These are phyloP conservation scores for Oscheius sp. DNA, from an alignment of 1,140 invertebrate genomes.

Conservation along the genomic window DNA sequence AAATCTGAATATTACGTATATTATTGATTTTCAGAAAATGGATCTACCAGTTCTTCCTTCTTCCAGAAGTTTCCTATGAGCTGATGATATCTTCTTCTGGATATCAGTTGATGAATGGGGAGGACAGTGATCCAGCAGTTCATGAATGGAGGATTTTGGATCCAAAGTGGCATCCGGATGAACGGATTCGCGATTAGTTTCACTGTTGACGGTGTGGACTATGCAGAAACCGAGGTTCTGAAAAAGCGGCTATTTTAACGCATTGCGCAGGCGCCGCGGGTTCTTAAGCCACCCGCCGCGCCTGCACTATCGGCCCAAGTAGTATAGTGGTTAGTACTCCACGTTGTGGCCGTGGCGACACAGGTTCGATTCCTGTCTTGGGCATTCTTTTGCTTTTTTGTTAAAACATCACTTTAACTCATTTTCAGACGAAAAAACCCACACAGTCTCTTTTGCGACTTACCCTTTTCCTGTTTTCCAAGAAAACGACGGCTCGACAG, in stretches of 20 bases:
- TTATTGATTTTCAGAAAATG: too few relatives aligned
- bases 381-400: too few relatives aligned
- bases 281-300: too few relatives aligned
- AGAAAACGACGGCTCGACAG: slow-evolving; percentile 41
- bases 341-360: slow-evolving; percentile 53
- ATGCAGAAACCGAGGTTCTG: slow-evolving; percentile 38
- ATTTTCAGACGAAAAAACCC: not conserved
- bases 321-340: slow-evolving; percentile 54
- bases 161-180: slow-evolving; percentile 32
- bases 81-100: slow-evolving; percentile 17
- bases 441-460: not conserved
- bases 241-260: not conserved
- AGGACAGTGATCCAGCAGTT: slow-evolving; percentile 31
- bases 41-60: slow-evolving; percentile 12
- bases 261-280: too few relatives aligned
- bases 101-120: slow-evolving; percentile 24
- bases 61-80: slow-evolving; percentile 21
- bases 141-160: slow-evolving; percentile 26
- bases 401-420: slow-evolving; percentile 7
- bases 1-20: not conserved
- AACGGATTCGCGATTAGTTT: slow-evolving; percentile 18
- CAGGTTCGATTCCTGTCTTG: slow-evolving; percentile 52
- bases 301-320: slow-evolving; percentile 48
- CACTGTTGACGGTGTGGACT: slow-evolving; percentile 46
- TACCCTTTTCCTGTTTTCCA: slow-evolving; percentile 27